phyloP scores from a whole-genome alignment of 2,113 vertebrate species.

The Galbula dea region DNA sequence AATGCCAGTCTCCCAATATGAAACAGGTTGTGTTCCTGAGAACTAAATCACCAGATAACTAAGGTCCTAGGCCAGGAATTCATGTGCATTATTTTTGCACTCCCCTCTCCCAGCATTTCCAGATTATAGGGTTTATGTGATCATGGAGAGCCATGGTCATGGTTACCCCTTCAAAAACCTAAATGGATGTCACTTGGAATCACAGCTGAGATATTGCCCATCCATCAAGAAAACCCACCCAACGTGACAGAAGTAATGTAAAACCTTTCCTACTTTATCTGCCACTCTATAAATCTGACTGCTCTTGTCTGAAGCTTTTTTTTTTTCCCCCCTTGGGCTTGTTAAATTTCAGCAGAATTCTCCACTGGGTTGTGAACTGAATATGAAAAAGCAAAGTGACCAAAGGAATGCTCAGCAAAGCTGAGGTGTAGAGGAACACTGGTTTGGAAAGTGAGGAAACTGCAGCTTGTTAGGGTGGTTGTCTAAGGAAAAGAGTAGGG shows the following conservation, averaged over 20 bases:
- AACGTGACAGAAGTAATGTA: slow-evolving; percentile 42
- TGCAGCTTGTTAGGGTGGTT: slow-evolving; percentile 36
- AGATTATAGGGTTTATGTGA: neutral
- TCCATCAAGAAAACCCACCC: neutral
- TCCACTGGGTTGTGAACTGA: slow-evolving; percentile 53
- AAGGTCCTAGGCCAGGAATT: neutral
- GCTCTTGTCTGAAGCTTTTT: slow-evolving; percentile 61
- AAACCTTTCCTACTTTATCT: slow-evolving; percentile 55
- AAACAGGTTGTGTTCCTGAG: slow-evolving; percentile 13
- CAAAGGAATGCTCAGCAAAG: slow-evolving; percentile 49
- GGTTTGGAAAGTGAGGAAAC: slow-evolving; percentile 46
- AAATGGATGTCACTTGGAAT: neutral
- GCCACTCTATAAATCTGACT: slow-evolving; percentile 62
- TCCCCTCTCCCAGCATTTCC: neutral
- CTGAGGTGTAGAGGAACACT: slow-evolving; percentile 34
- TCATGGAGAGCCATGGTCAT: neutral
- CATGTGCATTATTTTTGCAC: neutral
- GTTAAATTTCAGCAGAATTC: slow-evolving; percentile 65
- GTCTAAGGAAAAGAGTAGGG: neutral
- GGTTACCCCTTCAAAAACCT: neutral
- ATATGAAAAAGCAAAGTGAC: slow-evolving; percentile 32
- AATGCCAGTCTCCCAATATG: slow-evolving; percentile 29
- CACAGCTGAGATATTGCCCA: neutral
- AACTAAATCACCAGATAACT: slow-evolving; percentile 28
- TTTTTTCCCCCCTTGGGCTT: slow-evolving; percentile 53